Evolutionary conservation across 1,140 invertebrate genomes (phyloP), one percentile per base, ranked within the genome.

Genomic region (Drosophila mayri): DNA sequence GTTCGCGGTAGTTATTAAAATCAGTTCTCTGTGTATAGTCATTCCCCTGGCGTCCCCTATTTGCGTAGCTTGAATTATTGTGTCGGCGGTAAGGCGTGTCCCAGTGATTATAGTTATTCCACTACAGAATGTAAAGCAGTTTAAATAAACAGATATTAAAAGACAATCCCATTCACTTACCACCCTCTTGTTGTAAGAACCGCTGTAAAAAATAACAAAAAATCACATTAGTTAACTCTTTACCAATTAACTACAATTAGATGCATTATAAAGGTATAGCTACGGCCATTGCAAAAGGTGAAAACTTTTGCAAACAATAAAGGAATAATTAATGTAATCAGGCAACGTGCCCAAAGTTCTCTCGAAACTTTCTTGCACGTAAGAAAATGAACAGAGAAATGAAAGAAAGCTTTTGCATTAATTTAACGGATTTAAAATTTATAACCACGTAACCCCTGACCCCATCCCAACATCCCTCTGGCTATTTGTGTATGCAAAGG

Each of bases 271-370:
- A 70, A 60, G 60, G 44, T 49, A 65, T 65, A 68, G 30, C 65
- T 57, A 70, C 40, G 55, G 41, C 18, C 28, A 41, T 14, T 35
- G 38, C 52, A 66, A 71, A 52, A 65, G 65, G 43, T 49, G 58
- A 70, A 84, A 62, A 64, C 52, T 70, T 80, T 65, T 50, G 43
- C 68, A 76, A 87, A 83, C 83, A 91, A 91, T 85, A 91, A 91
- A 83, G 81, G 88, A 91, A 91, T 91, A 91, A 91, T 91, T 91
- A 91, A 91, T 91, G 88, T 86, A 91, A 91, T 91, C 84, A 90
- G 46, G 75, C 60, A 77, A 91, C 78, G 84, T 85, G 86, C 68
- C 44, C 59, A 14, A 76, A 68, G 57, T 85, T 79, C 40, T 57
- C 47, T 54, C 11, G 25, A 40, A 82, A 79, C 54, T 87, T 72